Evolutionary conservation across 2,888 invertebrate genomes (phyloP), one percentile per base, ranked within the genome.

Genomic region (Chorisops tibialis): DNA sequence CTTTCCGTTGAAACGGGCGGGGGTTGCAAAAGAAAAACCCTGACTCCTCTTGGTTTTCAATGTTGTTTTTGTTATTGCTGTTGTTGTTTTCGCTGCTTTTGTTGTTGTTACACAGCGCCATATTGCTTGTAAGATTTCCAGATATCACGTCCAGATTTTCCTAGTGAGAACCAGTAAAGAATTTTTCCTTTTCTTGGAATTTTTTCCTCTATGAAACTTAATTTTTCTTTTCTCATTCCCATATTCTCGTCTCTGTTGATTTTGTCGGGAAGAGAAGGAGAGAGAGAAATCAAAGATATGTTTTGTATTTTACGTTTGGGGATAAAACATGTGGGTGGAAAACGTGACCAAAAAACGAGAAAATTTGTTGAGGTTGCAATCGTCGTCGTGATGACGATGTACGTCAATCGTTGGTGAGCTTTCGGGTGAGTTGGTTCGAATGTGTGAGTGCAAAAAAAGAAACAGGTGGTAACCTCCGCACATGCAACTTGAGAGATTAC

Each of bases 321-420:
- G n/a, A 30, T 24, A 39, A 21, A 39, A 39, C 22, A 22, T 14
- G 52, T 39, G 52, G 38, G 52, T 37, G 41, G 39, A 39, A 52
- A 52, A 52, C 52, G 52, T 52, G 52, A 52, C 52, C 39, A 52
- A 37, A 24, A 21, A 39, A 52, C 52, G 22, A 19, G n/a, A 21
- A 39, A 35, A 39, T 16, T 38, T 52, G 39, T 52, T 51, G 41
- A 39, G 39, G 41, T 22, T 52, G 39, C 24, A 4, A 24, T 24
- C 24, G 24, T 24, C 4, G 24, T 4, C 7, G 7, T 24, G 24
- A 7, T 7, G 4, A 7, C 4, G 24, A 24, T 24, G 24, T 24
- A 24, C 24, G 24, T 24, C 24, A 24, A 24, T 24, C 24, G 24
- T 24, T 24, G 24, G 24, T 24, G 7, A 24, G 24, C 7, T 24